phyloP scores from a whole-genome alignment of 2,797 vertebrate genomes.

The Manis crassicaudata region DNA sequence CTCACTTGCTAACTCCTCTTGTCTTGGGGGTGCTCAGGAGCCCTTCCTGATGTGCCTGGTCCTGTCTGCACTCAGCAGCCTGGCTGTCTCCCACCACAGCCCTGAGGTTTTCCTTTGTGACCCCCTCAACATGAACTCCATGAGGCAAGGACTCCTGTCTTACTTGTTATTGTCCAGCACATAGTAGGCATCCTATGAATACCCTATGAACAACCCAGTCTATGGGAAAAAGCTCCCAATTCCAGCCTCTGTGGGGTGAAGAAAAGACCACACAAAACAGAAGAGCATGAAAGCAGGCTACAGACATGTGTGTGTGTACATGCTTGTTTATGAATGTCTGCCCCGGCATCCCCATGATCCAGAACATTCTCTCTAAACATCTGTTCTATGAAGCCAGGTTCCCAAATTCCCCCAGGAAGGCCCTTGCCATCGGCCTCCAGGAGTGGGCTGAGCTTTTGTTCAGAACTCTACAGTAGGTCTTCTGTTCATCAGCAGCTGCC shows the following conservation, averaged over 20 bases:
- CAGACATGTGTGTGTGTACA: rapidly evolving
- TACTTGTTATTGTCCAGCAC: rapidly evolving
- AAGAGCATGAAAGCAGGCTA: neutral
- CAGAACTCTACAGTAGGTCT: rapidly evolving
- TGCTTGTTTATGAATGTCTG: neutral
- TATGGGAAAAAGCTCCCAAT: rapidly evolving
- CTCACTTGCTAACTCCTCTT: neutral
- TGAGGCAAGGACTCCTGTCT: rapidly evolving
- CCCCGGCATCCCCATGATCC: neutral
- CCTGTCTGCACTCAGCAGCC: rapidly evolving
- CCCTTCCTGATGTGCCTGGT: too few species aligned
- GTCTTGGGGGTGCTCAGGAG: too few species aligned
- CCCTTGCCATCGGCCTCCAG: neutral
- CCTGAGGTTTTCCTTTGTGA: rapidly evolving
- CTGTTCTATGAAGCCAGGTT: neutral
- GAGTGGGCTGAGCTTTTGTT: neutral
- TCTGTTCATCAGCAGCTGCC: rapidly evolving
- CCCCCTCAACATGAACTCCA: neutral
- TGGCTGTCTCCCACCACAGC: neutral
- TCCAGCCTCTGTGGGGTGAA: neutral
- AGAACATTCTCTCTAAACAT: neutral
- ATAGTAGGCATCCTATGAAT: too few species aligned
- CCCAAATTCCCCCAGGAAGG: neutral
- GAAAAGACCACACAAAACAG: neutral
- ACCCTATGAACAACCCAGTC: too few species aligned